Evolutionary conservation across 1,140 invertebrate genomes (phyloP), one percentile per base, ranked within the genome.

Genomic region (Drosophila repleta): DNA sequence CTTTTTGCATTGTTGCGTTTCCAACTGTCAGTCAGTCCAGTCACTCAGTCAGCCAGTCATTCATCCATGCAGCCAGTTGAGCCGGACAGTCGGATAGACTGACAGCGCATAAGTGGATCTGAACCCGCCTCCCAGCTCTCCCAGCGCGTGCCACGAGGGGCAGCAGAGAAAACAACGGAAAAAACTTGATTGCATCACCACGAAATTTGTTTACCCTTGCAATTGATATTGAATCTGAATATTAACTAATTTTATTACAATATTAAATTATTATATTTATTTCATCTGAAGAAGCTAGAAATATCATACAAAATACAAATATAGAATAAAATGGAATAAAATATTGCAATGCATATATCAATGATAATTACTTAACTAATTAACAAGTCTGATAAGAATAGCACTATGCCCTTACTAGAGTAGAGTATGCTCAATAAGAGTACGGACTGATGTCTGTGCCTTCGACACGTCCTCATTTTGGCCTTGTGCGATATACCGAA

Each of bases 401-500:
- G 4, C 1, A 11, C 7, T 8, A 15, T 24, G 5, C 17, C 13
- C 7, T 3, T 2, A n/a, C 3, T 13, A 5, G 11, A 6, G 5
- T 17, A 68, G 49, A 29, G 39, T 53, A 61, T 53, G 37, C 20
- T 52, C 41, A 52, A 53, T 53, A 21, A 37, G 52, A 53, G 26
- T 61, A 69, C 62, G 43, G 51, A 69, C 60, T 32, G 49, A 62
- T 55, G 58, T 32, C 66, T 35, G 39, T 60, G 58, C 69, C 71
- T 71, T 43, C 37, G 58, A 58, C 60, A 64, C 58, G 70, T 58
- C 78, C 74, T 72, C 78, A 78, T 69, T 81, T 78, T 39, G 75
- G 83, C 82, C 79, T 87, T 88, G 83, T 87, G 74, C 82, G 63
- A 73, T 71, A 88, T 87, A 82, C 68, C 48, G 74, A 88, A 88